phyloP scores from a whole-genome alignment of 1,140 invertebrate species.

The Drosophila pruinosa region DNA sequence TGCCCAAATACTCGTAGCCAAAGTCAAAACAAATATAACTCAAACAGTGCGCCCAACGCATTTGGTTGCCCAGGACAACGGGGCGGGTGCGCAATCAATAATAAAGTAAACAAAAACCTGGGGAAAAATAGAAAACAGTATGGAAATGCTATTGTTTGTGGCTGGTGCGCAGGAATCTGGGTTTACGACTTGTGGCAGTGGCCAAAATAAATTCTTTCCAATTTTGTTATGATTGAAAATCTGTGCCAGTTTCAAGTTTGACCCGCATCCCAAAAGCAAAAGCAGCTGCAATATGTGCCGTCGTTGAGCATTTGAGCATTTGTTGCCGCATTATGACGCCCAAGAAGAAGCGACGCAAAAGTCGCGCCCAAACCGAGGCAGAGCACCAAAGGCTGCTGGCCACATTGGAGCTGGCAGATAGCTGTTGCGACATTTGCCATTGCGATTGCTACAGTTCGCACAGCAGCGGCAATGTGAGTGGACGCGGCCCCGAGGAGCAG shows the following conservation, averaged over 20 bases:
- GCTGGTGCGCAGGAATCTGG: slow-evolving; percentile 61
- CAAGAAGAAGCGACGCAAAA: slow-evolving; percentile 60
- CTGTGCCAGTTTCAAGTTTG: slow-evolving; percentile 58
- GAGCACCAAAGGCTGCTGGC: slow-evolving; percentile 60
- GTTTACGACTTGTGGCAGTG: slow-evolving; percentile 49
- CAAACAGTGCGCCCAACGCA: neutral
- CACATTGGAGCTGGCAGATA: slow-evolving; percentile 64
- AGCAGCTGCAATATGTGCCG: no score
- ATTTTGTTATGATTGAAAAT: slow-evolving; percentile 20
- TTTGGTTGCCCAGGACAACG: slow-evolving; percentile 54
- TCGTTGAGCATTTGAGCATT: no score
- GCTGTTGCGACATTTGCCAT: slow-evolving; percentile 78
- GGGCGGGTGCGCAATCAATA: slow-evolving; percentile 52
- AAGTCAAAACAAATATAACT: slow-evolving; percentile 57
- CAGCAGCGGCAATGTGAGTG: slow-evolving; percentile 49
- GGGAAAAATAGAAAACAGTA: slow-evolving; percentile 8
- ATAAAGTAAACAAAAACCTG: slow-evolving; percentile 61
- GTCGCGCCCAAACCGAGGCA: slow-evolving; percentile 38
- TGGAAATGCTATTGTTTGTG: slow-evolving; percentile 37
- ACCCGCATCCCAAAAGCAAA: slow-evolving; percentile 41
- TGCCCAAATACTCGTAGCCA: neutral
- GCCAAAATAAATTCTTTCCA: slow-evolving; percentile 30
- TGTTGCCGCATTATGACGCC: slow-evolving; percentile 50
- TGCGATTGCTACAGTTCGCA: slow-evolving; percentile 80
- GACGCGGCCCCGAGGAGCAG: slow-evolving; percentile 31